These are phyloP conservation scores for Sardina pilchardus DNA, from an alignment of 2,113 vertebrate species.

Conservation along the genomic window DNA sequence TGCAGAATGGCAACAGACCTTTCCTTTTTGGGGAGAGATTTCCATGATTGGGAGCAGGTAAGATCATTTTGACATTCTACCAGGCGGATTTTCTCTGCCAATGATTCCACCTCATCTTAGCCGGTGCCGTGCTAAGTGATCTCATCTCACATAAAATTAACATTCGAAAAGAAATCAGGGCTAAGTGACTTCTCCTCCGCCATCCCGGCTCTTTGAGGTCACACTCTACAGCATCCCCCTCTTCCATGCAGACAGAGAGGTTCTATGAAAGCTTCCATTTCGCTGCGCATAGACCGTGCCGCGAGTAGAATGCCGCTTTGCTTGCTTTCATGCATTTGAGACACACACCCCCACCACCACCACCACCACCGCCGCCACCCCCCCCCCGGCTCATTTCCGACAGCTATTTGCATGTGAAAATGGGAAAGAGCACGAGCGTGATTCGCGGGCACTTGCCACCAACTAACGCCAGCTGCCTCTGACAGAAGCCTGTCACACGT, in stretches of 20 bases:
- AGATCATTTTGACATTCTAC: neutral
- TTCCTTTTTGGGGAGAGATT: neutral
- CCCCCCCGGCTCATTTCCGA: neutral
- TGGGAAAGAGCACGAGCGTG: neutral
- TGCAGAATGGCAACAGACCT: too few relatives aligned
- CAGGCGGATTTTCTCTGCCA: neutral
- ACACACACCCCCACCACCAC: too few relatives aligned
- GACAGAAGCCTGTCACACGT: conserved; percentile 6
- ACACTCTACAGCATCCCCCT: neutral
- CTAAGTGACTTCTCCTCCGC: neutral
- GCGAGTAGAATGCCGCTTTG: neutral
- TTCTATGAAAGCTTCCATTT: neutral
- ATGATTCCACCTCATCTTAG: neutral
- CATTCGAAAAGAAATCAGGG: neutral
- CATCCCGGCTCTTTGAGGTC: neutral
- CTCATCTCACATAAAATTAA: neutral
- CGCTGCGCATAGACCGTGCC: neutral
- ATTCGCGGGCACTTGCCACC: neutral
- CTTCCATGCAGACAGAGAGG: too few relatives aligned
- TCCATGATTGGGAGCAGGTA: neutral
- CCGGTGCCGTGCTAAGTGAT: neutral
- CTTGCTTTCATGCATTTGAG: neutral
- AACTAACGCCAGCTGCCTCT: neutral
- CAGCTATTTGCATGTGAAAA: conserved; percentile 17
- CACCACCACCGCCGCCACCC: too few relatives aligned